Evolutionary conservation across 1,140 invertebrate species (phyloP).

Genomic region (Drosophila yakuba): DNA sequence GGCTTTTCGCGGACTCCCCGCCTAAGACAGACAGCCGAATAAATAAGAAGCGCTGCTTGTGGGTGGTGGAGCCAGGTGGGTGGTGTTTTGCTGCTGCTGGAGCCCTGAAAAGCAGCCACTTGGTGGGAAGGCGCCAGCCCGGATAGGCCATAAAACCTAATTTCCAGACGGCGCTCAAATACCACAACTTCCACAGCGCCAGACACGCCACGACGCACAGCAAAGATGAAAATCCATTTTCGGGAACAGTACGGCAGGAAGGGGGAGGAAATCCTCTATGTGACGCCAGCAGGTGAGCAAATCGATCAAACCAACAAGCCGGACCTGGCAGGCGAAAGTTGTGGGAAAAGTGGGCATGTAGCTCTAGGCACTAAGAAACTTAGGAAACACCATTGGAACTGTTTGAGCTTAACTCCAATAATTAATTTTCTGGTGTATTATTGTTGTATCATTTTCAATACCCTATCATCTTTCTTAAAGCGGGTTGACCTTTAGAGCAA

Average conservation of each 20-base stretch:
- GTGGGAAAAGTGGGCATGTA: background rate
- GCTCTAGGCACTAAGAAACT: background rate
- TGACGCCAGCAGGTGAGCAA: conserved; percentile 81
- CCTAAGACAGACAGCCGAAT: conserved; percentile 28
- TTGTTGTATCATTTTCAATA: too few relatives aligned
- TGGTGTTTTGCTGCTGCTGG: conserved; percentile 20
- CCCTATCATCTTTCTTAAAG: too few relatives aligned
- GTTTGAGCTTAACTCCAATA: too few relatives aligned
- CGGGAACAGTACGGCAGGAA: conserved; percentile 83
- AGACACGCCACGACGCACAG: background rate
- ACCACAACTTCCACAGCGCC: background rate
- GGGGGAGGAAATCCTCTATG: conserved; percentile 84
- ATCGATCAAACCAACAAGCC: conserved; percentile 25
- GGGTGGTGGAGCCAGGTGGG: conserved; percentile 44
- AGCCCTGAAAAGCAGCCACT: conserved; percentile 8
- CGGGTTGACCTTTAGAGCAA: too few relatives aligned
- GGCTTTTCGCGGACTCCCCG: conserved; percentile 24
- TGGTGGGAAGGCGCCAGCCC: conserved; percentile 22
- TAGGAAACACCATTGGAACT: too few relatives aligned
- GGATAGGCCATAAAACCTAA: conserved; percentile 21
- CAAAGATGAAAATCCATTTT: conserved; percentile 84
- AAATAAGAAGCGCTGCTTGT: conserved; percentile 27
- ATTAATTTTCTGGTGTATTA: too few relatives aligned
- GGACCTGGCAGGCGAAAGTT: background rate
- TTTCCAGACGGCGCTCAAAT: conserved; percentile 8